Percentiles rank a stretch among this genome's conserved stretches.
Evolutionary conservation across 2,113 vertebrate genomes (phyloP).

Genomic region (Coptodon bakossiorum): DNA sequence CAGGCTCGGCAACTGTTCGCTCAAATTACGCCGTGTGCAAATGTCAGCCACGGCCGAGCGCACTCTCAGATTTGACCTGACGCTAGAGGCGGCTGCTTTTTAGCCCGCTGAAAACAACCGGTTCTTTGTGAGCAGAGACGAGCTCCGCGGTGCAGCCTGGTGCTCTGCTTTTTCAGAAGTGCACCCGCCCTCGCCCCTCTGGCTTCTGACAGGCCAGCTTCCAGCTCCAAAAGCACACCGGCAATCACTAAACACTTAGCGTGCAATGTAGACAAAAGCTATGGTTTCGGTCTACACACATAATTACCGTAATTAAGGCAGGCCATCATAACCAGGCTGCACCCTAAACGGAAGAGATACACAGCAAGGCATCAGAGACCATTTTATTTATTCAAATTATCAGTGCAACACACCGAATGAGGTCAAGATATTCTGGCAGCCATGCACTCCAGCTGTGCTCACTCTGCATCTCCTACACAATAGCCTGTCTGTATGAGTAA

Average conservation of each 20-base stretch:
- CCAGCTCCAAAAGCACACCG: not conserved
- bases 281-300: not conserved
- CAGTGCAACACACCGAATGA: not conserved
- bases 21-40: not conserved
- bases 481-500: not conserved
- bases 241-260: not conserved
- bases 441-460: not conserved
- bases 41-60: not conserved
- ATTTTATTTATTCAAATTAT: not conserved
- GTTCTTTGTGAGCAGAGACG: not conserved
- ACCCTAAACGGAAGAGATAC: not conserved
- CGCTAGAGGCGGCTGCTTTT: not conserved
- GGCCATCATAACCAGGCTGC: not conserved
- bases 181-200: not conserved
- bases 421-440: not conserved
- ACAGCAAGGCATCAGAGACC: not conserved
- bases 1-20: not conserved
- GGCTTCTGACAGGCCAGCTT: not conserved
- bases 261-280: not conserved
- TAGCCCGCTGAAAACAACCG: slow-evolving; percentile 6
- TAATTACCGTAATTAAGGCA: not conserved
- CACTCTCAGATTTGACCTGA: not conserved
- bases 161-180: not conserved
- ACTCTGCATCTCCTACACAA: not conserved
- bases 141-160: not conserved